Evolutionary conservation across 2,888 invertebrate species (phyloP), one percentile per base, ranked within the genome.

Genomic region (Hartigia nigra): DNA sequence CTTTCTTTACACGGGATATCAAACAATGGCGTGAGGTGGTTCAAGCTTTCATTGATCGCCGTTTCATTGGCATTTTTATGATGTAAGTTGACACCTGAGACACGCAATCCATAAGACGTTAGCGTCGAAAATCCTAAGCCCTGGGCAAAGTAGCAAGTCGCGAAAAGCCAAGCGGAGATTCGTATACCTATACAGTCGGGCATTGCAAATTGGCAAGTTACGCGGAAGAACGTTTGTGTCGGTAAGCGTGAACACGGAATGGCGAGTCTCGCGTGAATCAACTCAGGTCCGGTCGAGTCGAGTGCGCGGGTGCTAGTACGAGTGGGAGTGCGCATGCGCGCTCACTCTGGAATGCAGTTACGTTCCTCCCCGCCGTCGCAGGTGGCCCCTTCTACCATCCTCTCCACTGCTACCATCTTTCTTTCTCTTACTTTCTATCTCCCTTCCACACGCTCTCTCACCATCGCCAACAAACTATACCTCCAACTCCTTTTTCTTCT

Each of bases 261-360:
- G 75, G 23, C 23, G 39, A n/a, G 72, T n/a, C 39, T 31, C 74
- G 78, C 39, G 77, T 35, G 37, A 32, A 39, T 70, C 74, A 34
- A 75, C 77, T 70, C 78, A 39, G 78, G 75, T 74, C 70, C 78
- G 78, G 79, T 82, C 82, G 78, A 74, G 76, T 34, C 75, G 80
- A 86, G 87, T 87, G 86, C 84, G 87, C 87, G 87, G 86, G 86
- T 85, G 87, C 85, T 81, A 82, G 81, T 80, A 82, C 84, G 75
- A 36, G 75, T 75, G 75, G 78, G 81, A 81, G 79, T 77, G 76
- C 86, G 84, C 86, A 86, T 85, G 85, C 86, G 85, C 83, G 78
- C 77, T 39, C 77, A 31, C 79, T 81, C 55, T 85, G 86, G 86
- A 86, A 86, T 86, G 86, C 76, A 31, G 76, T 36, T 72, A 31